phyloP scores from a whole-genome alignment of 2,113 vertebrate genomes.

The Psophia crepitans region DNA sequence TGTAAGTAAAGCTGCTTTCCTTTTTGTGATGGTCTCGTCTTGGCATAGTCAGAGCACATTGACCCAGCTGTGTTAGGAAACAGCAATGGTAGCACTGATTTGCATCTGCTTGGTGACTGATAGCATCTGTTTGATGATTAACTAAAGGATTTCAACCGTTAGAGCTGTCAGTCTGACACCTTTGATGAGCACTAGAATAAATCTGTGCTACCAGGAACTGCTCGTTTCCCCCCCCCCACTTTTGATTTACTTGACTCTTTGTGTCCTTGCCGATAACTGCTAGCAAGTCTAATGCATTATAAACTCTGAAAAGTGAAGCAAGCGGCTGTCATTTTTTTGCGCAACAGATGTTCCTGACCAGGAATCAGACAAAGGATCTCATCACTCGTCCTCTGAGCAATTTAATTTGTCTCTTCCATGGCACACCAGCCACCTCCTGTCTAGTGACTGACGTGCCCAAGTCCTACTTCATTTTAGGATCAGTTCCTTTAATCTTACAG shows the following conservation, averaged over 20 bases:
- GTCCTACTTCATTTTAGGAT: constrained; percentile 18
- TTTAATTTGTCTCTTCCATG: constrained; percentile 22
- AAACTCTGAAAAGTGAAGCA: constrained; percentile 11
- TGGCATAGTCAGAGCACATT: background rate
- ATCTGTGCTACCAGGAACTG: background rate
- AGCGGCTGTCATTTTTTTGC: background rate
- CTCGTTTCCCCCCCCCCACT: background rate
- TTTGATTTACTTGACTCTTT: constrained; percentile 28
- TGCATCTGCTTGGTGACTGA: background rate
- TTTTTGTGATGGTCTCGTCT: background rate
- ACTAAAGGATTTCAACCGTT: background rate
- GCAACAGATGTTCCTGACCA: constrained; percentile 55
- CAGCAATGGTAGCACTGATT: background rate
- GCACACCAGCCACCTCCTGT: background rate
- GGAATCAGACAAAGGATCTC: constrained; percentile 41
- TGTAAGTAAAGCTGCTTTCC: background rate
- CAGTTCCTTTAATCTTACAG: constrained; percentile 33
- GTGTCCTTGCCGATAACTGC: constrained; percentile 2
- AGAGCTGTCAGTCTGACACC: constrained; percentile 23
- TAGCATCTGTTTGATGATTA: constrained; percentile 14
- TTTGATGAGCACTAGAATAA: constrained; percentile 34
- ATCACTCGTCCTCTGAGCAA: background rate
- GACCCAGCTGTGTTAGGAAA: background rate
- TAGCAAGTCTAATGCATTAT: background rate
- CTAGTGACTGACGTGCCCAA: background rate